Percentiles rank a stretch among this genome's conserved stretches.
Evolutionary conservation across 1,140 invertebrate species (phyloP).

Genomic region (Calycopis cecrops): DNA sequence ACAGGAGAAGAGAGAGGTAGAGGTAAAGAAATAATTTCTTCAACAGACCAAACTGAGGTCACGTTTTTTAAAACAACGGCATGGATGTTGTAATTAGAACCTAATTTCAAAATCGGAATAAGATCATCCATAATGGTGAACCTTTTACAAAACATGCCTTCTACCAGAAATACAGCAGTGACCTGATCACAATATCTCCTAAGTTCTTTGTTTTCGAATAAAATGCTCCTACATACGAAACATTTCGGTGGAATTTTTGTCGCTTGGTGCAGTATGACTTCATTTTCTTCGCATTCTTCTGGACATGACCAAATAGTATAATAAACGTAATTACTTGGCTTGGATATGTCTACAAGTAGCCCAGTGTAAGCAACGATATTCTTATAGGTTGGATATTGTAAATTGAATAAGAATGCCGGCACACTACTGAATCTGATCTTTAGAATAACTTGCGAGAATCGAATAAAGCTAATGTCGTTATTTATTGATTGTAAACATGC

Average conservation of each 20-base stretch:
- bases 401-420: constrained; percentile 29
- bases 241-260: constrained; percentile 58
- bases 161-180: constrained; percentile 40
- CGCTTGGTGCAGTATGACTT: constrained; percentile 54
- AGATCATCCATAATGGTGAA: constrained; percentile 49
- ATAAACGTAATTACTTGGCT: constrained; percentile 45
- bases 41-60: constrained; percentile 43
- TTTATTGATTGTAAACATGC: constrained; percentile 43
- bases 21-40: constrained; percentile 32
- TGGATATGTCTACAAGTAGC: constrained; percentile 42
- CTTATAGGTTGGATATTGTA: constrained; percentile 29
- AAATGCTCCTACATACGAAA: constrained; percentile 44
- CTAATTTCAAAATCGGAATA: constrained; percentile 40
- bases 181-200: constrained; percentile 55
- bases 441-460: constrained; percentile 41
- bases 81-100: constrained; percentile 38
- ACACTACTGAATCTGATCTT: constrained; percentile 43
- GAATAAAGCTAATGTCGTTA: constrained; percentile 29
- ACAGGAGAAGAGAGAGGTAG: constrained; percentile 34
- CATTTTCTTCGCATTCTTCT: constrained; percentile 61
- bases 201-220: constrained; percentile 56
- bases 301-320: constrained; percentile 66
- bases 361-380: constrained; percentile 41
- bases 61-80: constrained; percentile 40
- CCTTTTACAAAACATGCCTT: constrained; percentile 33